Percentiles rank a stretch among this genome's conserved stretches.
Conservation (phyloP, 2,888 invertebrate genomes). For the Eurois occulta region DNA sequence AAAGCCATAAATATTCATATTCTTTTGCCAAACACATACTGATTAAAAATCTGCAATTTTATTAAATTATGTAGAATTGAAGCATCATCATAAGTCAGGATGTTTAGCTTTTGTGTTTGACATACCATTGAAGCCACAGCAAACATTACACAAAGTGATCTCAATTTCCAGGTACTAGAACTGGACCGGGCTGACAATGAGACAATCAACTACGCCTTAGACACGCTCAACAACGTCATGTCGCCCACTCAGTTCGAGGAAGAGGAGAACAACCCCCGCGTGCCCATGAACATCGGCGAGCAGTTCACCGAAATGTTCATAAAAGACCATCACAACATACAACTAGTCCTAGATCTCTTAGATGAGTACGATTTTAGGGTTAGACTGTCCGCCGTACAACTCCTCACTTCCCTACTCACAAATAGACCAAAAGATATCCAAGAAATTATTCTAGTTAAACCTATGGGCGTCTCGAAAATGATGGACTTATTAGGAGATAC, state of each 20-base stretch:
- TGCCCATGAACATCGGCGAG: conserved; percentile 94
- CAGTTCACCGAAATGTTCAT: conserved; percentile 99
- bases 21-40: not conserved
- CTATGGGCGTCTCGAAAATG: conserved; percentile 99
- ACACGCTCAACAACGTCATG: conserved; percentile 97
- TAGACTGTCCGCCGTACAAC: conserved; percentile 96
- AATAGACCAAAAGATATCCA: conserved; percentile 97
- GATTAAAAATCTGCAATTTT: not conserved
- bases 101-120: not conserved
- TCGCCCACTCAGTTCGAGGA: conserved; percentile 95
- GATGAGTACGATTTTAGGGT: conserved; percentile 99
- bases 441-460: conserved; percentile 96
- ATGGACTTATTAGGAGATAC: conserved; percentile 99
- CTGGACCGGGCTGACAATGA: conserved; percentile 97
- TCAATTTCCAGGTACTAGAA: conserved; percentile 93
- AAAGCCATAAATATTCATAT: not conserved
- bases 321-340: conserved; percentile 96
- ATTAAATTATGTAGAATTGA: not conserved
- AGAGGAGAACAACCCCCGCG: conserved; percentile 92
- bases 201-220: conserved; percentile 97
- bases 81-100: not conserved
- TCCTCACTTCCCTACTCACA: conserved; percentile 96
- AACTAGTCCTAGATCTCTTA: conserved; percentile 94
- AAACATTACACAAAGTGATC: not conserved
- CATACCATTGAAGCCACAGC: not conserved